A percentile compares a stretch with the other conserved stretches of the same genome.
Evolutionary conservation across 2,113 vertebrate species (phyloP).

Genomic region (Halichoerus grypus): DNA sequence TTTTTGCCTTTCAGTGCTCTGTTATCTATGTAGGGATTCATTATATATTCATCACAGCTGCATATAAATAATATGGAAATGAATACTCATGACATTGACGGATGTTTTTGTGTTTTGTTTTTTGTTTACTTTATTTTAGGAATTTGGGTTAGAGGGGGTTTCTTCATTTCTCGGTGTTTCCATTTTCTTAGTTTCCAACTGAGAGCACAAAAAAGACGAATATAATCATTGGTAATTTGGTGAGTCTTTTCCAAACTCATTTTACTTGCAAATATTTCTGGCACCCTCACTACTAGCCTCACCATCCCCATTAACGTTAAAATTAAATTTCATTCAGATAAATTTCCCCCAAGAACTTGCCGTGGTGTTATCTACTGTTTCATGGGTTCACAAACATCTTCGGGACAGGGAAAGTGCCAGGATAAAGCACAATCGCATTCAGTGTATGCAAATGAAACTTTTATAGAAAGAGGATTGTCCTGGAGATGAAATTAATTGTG

Average conservation of each 20-base stretch:
- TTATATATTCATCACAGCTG: slow-evolving; percentile 6
- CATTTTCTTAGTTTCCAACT: slow-evolving; percentile 21
- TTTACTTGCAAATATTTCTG: slow-evolving; percentile 49
- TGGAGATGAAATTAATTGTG: slow-evolving; percentile 68
- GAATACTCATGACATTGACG: neutral
- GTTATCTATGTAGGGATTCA: neutral
- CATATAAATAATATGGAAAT: slow-evolving; percentile 8
- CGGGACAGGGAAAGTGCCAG: slow-evolving; percentile 1
- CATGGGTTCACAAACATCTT: neutral
- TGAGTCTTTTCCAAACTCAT: neutral
- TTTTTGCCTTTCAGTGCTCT: neutral
- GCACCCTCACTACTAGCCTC: neutral
- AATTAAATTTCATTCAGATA: slow-evolving; percentile 46
- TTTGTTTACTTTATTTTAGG: neutral
- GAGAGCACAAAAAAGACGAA: neutral
- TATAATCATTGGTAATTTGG: neutral
- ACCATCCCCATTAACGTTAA: neutral
- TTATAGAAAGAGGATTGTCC: slow-evolving; percentile 30
- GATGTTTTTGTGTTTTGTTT: neutral
- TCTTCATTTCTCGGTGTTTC: slow-evolving; percentile 7
- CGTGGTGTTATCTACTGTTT: neutral
- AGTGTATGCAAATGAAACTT: slow-evolving; percentile 49
- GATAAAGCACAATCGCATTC: neutral
- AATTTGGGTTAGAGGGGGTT: neutral
- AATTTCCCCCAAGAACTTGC: slow-evolving; percentile 34